Conservation (phyloP, 1,140 invertebrate species). For the Colletes gigas region DNA sequence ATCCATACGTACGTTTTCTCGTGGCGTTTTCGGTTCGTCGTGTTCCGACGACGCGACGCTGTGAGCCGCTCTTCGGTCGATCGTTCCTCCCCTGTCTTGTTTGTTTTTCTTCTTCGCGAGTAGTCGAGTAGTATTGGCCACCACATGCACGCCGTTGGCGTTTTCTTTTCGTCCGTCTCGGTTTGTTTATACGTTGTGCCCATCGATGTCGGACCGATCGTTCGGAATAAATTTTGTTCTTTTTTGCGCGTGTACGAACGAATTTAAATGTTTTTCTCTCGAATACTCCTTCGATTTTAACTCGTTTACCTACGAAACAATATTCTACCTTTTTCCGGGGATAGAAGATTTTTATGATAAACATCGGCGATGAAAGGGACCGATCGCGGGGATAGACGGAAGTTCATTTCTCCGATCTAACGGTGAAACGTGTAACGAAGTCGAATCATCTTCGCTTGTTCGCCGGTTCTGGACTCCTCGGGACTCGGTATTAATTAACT, state of each 20-base stretch:
- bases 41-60: not conserved
- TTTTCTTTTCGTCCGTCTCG: not conserved
- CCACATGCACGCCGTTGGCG: not conserved
- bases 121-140: not conserved
- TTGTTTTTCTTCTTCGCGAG: not conserved
- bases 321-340: too few relatives aligned
- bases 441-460: constrained; percentile 35
- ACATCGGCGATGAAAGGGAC: constrained; percentile 7
- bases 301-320: too few relatives aligned
- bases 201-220: too few relatives aligned
- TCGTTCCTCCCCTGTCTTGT: not conserved
- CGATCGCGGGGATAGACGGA: constrained; percentile 7
- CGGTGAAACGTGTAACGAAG: constrained; percentile 25
- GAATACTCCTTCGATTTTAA: too few relatives aligned
- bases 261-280: too few relatives aligned
- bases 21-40: not conserved
- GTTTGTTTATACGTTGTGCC: not conserved
- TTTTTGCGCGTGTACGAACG: too few relatives aligned
- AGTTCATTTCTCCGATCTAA: constrained; percentile 36
- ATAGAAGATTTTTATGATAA: not conserved
- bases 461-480: not conserved
- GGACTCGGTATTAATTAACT: constrained; percentile 38
- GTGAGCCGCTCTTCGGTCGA: not conserved
- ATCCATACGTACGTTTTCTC: not conserved
- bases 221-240: too few relatives aligned